Conservation (phyloP, 1,140 invertebrate species). For the Zophobas morio region DNA sequence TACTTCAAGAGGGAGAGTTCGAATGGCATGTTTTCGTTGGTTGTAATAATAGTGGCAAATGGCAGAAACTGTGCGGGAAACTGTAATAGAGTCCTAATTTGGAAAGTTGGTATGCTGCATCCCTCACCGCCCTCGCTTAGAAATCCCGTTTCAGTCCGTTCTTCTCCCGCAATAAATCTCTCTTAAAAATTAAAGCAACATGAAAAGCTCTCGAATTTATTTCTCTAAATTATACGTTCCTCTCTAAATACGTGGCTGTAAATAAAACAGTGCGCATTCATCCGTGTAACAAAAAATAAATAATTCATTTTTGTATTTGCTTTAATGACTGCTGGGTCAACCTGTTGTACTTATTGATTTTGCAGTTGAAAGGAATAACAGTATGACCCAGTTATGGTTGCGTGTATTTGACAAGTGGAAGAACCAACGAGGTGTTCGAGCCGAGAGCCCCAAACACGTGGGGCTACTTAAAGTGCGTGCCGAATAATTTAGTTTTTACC, state of each 20-base stretch:
- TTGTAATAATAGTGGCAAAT: slow-evolving; percentile 22
- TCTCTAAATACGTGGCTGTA: slow-evolving; percentile 10
- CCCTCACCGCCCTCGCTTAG: not conserved
- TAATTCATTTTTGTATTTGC: slow-evolving; percentile 41
- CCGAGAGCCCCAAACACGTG: not conserved
- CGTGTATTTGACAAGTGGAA: slow-evolving; percentile 37
- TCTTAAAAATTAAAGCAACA: slow-evolving; percentile 19
- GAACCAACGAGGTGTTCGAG: slow-evolving; percentile 30
- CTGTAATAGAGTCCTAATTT: slow-evolving; percentile 23
- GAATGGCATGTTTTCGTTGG: not conserved
- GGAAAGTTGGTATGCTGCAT: not conserved
- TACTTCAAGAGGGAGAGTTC: slow-evolving; percentile 1
- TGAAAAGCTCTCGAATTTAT: not conserved
- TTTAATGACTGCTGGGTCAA: slow-evolving; percentile 28
- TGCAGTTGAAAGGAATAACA: slow-evolving; percentile 12
- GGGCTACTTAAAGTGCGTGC: slow-evolving; percentile 22
- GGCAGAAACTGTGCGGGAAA: slow-evolving; percentile 14
- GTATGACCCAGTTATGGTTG: slow-evolving; percentile 39
- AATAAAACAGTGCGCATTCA: not conserved
- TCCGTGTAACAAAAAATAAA: slow-evolving; percentile 41
- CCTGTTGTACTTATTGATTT: slow-evolving; percentile 39
- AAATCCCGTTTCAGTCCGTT: slow-evolving; percentile 1
- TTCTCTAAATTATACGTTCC: slow-evolving; percentile 10
- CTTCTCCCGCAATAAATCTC: slow-evolving; percentile 1
- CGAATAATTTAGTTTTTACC: slow-evolving; percentile 34